These are phyloP conservation scores for Trichogramma pretiosum DNA, from an alignment of 1,140 invertebrate species.

Conservation along the genomic window DNA sequence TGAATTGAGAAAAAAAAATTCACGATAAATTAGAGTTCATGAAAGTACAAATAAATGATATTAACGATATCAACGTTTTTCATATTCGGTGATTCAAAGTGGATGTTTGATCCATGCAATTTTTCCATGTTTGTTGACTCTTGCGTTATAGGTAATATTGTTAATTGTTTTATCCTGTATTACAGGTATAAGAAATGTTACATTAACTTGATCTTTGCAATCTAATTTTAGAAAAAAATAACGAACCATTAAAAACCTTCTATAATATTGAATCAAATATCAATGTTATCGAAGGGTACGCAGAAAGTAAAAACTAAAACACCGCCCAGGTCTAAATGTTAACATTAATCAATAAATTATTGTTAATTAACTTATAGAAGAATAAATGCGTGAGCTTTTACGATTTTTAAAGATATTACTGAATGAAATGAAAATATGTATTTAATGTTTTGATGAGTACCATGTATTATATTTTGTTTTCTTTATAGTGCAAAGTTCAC, in stretches of 20 bases:
- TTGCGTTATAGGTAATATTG: too few relatives aligned
- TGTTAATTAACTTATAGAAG: background rate
- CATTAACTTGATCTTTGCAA: too few relatives aligned
- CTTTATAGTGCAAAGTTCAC: too few relatives aligned
- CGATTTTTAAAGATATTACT: constrained; percentile 12
- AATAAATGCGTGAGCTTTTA: constrained; percentile 1
- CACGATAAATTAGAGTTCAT: background rate
- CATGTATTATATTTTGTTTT: constrained; percentile 11
- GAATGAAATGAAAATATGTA: background rate
- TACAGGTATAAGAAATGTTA: too few relatives aligned
- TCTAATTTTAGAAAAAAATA: too few relatives aligned
- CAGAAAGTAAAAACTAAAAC: constrained; percentile 11
- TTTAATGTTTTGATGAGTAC: background rate
- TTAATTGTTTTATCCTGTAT: too few relatives aligned
- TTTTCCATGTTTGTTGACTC: too few relatives aligned
- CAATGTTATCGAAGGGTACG: too few relatives aligned
- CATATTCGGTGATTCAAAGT: too few relatives aligned
- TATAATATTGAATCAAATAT: too few relatives aligned
- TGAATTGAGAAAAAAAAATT: background rate
- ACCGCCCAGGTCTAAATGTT: constrained; percentile 11
- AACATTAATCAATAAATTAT: constrained; percentile 13
- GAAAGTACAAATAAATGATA: constrained; percentile 12
- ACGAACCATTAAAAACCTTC: too few relatives aligned
- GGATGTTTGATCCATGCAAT: too few relatives aligned
- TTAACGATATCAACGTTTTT: background rate